phyloP scores from a whole-genome alignment of 2,113 vertebrate species.

The Pedetes capensis region DNA sequence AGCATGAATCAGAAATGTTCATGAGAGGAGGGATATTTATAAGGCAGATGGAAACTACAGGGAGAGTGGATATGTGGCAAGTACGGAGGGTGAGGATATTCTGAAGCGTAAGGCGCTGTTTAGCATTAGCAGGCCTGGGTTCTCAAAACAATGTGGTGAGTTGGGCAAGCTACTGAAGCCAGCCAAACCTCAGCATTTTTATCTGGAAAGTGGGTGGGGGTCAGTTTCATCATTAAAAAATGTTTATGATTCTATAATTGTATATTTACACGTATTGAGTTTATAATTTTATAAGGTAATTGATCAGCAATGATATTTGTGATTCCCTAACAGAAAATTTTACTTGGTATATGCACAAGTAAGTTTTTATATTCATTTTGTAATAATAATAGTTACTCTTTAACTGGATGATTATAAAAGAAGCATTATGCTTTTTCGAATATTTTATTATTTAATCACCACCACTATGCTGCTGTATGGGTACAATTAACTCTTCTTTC shows the following conservation, averaged over 20 bases:
- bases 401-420: background rate
- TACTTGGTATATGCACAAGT: background rate
- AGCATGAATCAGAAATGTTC: constrained; percentile 49
- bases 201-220: background rate
- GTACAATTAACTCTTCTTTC: background rate
- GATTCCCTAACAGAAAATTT: background rate
- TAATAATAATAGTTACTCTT: background rate
- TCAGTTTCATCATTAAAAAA: background rate
- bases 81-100: background rate
- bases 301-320: background rate
- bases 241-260: background rate
- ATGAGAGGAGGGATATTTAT: background rate
- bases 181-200: background rate
- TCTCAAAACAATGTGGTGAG: background rate
- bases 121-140: background rate
- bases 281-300: background rate
- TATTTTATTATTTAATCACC: background rate
- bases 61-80: background rate
- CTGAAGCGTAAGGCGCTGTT: background rate
- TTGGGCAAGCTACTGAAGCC: background rate
- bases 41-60: background rate
- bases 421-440: background rate
- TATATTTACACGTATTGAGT: background rate
- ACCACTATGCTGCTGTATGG: background rate
- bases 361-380: background rate